Evolutionary conservation across 2,888 invertebrate species (phyloP).

Genomic region (Amaurobius ferox): DNA sequence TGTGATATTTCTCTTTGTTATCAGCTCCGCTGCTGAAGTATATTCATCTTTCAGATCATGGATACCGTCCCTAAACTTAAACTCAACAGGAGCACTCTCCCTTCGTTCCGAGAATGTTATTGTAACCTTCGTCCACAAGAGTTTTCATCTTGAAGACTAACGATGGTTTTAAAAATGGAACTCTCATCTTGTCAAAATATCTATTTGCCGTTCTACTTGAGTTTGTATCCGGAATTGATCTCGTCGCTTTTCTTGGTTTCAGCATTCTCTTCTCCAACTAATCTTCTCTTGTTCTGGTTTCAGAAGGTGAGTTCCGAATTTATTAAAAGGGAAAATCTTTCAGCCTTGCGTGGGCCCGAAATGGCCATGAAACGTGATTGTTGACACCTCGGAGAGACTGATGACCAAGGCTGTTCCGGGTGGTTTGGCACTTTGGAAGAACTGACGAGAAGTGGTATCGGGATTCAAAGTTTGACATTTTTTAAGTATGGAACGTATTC

Average conservation of each 20-base stretch:
- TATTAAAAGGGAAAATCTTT: conserved; percentile 27
- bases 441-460: too few species aligned
- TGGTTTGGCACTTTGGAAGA: too few species aligned
- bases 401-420: conserved; percentile 44
- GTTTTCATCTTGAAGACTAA: background rate
- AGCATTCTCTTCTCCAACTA: conserved; percentile 14
- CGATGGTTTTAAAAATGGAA: conserved; percentile 29
- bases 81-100: background rate
- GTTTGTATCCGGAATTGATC: conserved; percentile 63
- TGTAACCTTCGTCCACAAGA: conserved; percentile 46
- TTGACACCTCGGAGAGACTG: conserved; percentile 40
- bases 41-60: too few species aligned
- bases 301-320: conserved; percentile 61
- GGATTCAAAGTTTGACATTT: background rate
- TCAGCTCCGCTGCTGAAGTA: too few species aligned
- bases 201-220: conserved; percentile 58
- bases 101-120: conserved; percentile 28
- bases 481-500: too few species aligned
- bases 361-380: conserved; percentile 34
- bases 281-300: conserved; percentile 37
- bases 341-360: conserved; percentile 38
- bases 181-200: conserved; percentile 66
- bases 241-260: conserved; percentile 25
- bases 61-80: background rate
- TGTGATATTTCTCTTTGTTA: too few species aligned